Conservation (phyloP, 2,797 vertebrate species). For the Synanceia verrucosa region DNA sequence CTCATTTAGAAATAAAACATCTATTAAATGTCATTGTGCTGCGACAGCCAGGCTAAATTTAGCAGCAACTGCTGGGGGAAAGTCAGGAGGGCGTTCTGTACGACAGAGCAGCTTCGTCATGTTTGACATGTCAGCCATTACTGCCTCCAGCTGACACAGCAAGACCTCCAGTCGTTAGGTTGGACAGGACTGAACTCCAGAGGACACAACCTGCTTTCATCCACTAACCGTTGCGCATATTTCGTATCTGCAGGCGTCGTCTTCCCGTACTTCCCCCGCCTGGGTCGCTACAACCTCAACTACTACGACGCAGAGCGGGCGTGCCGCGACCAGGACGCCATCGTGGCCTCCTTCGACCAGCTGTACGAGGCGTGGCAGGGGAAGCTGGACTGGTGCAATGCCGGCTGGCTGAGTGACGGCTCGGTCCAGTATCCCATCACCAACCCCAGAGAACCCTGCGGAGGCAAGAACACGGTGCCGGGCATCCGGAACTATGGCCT, state of each 20-base stretch:
- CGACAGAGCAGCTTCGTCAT: constrained; percentile 31
- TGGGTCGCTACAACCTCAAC: constrained; percentile 95
- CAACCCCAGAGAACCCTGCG: constrained; percentile 91
- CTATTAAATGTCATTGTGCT: constrained; percentile 5
- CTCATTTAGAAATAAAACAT: background rate
- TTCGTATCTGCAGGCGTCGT: constrained; percentile 83
- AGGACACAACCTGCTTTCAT: background rate
- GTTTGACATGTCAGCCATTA: constrained; percentile 25
- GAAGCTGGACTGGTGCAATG: constrained; percentile 97
- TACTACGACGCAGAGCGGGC: constrained; percentile 89
- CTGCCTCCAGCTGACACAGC: constrained; percentile 16
- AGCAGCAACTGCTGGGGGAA: constrained; percentile 31
- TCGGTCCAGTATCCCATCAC: constrained; percentile 95
- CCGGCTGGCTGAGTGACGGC: constrained; percentile 94
- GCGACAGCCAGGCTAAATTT: constrained; percentile 40
- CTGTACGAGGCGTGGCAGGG: constrained; percentile 90
- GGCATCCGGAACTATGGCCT: constrained; percentile 93
- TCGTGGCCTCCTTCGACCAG: constrained; percentile 93
- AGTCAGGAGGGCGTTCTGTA: constrained; percentile 37
- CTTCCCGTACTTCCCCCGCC: constrained; percentile 90
- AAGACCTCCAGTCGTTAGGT: background rate
- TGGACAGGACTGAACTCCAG: background rate
- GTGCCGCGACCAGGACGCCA: constrained; percentile 89
- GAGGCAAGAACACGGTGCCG: constrained; percentile 90
- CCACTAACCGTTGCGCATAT: background rate